Evolutionary conservation across 2,797 vertebrate species (phyloP).

Genomic region (Hozukius guyotensis): DNA sequence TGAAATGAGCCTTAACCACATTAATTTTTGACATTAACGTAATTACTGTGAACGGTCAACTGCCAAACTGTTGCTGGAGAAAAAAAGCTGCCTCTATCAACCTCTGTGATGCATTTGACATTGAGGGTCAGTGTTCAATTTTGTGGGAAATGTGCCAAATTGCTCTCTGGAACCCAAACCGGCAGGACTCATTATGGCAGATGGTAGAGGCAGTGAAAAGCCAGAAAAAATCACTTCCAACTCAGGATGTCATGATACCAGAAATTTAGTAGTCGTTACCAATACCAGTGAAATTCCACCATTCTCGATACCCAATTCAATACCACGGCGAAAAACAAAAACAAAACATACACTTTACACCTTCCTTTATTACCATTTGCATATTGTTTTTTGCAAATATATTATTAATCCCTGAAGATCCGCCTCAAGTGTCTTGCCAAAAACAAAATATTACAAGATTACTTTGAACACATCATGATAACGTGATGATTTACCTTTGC

Average conservation of each 20-base stretch:
- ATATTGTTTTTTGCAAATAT: not conserved
- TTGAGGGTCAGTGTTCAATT: constrained; percentile 16
- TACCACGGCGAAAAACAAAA: not conserved
- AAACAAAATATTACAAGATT: not conserved
- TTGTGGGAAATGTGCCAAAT: constrained; percentile 17
- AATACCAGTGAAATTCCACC: not conserved
- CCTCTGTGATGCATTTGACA: constrained; percentile 5
- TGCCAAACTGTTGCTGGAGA: not conserved
- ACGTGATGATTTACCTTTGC: not conserved
- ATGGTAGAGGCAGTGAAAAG: constrained; percentile 7
- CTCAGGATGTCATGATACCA: no score
- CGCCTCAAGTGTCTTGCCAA: no score
- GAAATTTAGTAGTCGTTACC: not conserved
- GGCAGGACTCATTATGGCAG: not conserved
- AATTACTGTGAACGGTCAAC: not conserved
- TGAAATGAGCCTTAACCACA: constrained; percentile 7
- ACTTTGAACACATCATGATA: not conserved
- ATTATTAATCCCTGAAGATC: not conserved
- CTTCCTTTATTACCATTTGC: not conserved
- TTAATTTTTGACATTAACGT: not conserved
- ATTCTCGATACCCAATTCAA: not conserved
- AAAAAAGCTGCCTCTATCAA: not conserved
- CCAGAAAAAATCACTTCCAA: not conserved
- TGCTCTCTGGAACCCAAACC: constrained; percentile 17
- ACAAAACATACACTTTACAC: not conserved